phyloP scores from a whole-genome alignment of 2,888 invertebrate genomes.

The Sclerodermus sp. region DNA sequence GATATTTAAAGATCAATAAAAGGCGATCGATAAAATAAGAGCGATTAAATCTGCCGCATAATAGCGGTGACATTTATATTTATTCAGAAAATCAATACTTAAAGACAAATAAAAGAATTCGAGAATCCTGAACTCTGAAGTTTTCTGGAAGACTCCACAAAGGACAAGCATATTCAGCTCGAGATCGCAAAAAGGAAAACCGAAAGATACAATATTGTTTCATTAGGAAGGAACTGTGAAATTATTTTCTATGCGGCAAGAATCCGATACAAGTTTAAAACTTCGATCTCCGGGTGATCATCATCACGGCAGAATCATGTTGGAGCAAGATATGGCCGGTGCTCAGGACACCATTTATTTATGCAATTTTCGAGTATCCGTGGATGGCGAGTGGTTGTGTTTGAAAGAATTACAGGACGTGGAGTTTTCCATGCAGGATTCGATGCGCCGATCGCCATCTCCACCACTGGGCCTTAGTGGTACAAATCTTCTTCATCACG shows the following conservation, averaged over 20 bases:
- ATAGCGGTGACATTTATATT: too few species aligned
- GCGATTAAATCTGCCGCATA: too few species aligned
- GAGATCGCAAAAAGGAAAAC: too few species aligned
- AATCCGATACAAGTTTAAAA: conserved; percentile 46
- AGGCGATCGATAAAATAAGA: too few species aligned
- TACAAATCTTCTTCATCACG: conserved; percentile 44
- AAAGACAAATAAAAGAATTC: not conserved
- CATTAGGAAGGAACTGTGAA: conserved; percentile 8
- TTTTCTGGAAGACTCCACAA: too few species aligned
- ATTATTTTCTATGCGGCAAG: conserved; percentile 50
- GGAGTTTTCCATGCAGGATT: conserved; percentile 74
- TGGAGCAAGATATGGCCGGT: conserved; percentile 74
- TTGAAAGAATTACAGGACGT: conserved; percentile 92
- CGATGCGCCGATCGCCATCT: conserved; percentile 66
- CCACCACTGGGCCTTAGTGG: conserved; percentile 65
- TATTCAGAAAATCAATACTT: not conserved
- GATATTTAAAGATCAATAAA: too few species aligned
- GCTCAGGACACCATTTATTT: conserved; percentile 96
- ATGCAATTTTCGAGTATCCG: conserved; percentile 96
- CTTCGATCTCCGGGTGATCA: conserved; percentile 47
- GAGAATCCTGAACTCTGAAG: not conserved
- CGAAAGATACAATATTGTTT: too few species aligned
- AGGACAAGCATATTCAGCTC: too few species aligned
- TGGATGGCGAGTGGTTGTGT: conserved; percentile 96
- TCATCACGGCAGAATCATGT: conserved; percentile 52